Conservation (phyloP, 1,140 invertebrate genomes). For the Calephelis nemesis region DNA sequence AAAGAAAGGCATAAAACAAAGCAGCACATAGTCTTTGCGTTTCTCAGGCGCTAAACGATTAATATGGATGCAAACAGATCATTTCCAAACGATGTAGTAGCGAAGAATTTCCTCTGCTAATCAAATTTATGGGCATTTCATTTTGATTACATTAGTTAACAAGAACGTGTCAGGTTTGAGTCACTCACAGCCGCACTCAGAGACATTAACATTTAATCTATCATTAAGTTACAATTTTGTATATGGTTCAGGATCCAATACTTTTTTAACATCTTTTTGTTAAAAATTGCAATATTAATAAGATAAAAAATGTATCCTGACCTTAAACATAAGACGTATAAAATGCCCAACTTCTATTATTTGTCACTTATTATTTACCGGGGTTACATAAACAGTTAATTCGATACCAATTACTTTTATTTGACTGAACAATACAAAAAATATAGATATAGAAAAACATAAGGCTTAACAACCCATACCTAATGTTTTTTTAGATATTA, state of each 20-base stretch:
- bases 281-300: neutral
- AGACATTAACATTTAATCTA: too few relatives aligned
- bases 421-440: too few relatives aligned
- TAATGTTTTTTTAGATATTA: too few relatives aligned
- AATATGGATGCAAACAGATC: conserved; percentile 39
- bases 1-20: neutral
- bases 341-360: too few relatives aligned
- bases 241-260: too few relatives aligned
- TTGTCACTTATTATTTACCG: too few relatives aligned
- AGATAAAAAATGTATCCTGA: neutral
- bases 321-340: too few relatives aligned
- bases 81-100: conserved; percentile 47
- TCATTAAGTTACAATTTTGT: too few relatives aligned
- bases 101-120: conserved; percentile 53
- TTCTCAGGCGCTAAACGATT: neutral
- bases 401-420: too few relatives aligned
- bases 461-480: too few relatives aligned
- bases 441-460: too few relatives aligned
- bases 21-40: neutral
- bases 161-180: neutral
- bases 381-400: too few relatives aligned
- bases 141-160: conserved; percentile 7
- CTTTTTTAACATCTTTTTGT: neutral
- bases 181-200: neutral
- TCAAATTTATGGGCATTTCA: conserved; percentile 34